Percentiles rank a stretch among this genome's conserved stretches.
phyloP scores from a whole-genome alignment of 2,888 invertebrate species.

The Stenurella melanura region DNA sequence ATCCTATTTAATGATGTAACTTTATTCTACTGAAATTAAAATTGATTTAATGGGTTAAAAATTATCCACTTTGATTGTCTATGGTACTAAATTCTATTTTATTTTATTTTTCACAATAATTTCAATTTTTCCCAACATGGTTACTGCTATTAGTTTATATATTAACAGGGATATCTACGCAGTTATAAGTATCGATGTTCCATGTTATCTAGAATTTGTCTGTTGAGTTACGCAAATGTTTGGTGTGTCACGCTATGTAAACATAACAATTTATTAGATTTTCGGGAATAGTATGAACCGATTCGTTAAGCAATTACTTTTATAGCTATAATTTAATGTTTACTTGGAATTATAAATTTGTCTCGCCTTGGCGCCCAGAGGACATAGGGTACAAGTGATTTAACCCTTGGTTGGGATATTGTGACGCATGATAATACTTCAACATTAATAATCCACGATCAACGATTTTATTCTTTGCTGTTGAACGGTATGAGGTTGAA shows the following conservation, averaged over 20 bases:
- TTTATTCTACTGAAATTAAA: too few species aligned
- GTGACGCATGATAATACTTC: neutral
- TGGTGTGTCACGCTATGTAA: conserved; percentile 6
- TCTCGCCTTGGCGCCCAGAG: neutral
- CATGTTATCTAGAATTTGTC: neutral
- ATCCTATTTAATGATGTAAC: too few species aligned
- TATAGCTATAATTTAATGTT: neutral
- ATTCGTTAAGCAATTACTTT: neutral
- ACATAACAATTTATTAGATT: neutral
- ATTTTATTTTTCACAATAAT: too few species aligned
- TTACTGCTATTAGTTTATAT: too few species aligned
- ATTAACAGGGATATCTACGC: too few species aligned
- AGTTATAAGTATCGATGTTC: neutral
- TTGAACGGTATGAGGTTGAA: neutral
- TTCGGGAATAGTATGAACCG: neutral
- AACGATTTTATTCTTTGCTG: neutral
- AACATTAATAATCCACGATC: neutral
- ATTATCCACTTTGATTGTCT: too few species aligned
- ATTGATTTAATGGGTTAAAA: too few species aligned
- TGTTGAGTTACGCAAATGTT: neutral
- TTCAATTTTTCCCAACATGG: too few species aligned
- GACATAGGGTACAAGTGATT: neutral
- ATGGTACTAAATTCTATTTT: too few species aligned
- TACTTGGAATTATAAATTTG: neutral
- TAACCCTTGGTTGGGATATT: neutral